Conservation (phyloP, 1,140 invertebrate species). For the Prorops nasuta region DNA sequence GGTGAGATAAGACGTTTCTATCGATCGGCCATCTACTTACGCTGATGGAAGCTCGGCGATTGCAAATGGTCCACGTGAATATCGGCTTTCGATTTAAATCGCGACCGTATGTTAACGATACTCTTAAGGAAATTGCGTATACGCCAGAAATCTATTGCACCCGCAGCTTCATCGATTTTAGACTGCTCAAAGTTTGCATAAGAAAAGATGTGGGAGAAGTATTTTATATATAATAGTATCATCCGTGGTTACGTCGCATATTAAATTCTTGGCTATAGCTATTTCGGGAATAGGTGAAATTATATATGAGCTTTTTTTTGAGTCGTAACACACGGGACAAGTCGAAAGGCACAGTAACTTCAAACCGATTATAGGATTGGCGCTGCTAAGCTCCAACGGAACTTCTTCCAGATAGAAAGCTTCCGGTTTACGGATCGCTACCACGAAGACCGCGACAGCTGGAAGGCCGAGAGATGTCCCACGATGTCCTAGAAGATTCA, state of each 20-base stretch:
- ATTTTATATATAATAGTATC: too few species aligned
- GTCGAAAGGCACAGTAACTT: too few species aligned
- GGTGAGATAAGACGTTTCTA: too few species aligned
- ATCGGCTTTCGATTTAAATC: slow-evolving; percentile 13
- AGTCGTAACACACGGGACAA: too few species aligned
- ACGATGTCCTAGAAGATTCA: slow-evolving; percentile 38
- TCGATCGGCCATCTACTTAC: slow-evolving; percentile 16
- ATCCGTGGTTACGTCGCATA: too few species aligned
- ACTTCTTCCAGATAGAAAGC: slow-evolving; percentile 45
- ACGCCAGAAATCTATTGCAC: slow-evolving; percentile 1
- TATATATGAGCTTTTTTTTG: too few species aligned
- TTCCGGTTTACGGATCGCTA: slow-evolving; percentile 41
- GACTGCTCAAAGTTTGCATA: too few species aligned
- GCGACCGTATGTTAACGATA: slow-evolving; percentile 13
- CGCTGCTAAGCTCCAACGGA: slow-evolving; percentile 22
- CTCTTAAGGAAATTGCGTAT: slow-evolving; percentile 23
- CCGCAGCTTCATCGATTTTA: neutral
- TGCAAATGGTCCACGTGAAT: slow-evolving; percentile 16
- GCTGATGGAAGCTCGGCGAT: slow-evolving; percentile 18
- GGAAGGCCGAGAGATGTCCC: slow-evolving; percentile 39
- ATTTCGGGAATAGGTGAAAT: too few species aligned
- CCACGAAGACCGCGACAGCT: slow-evolving; percentile 40
- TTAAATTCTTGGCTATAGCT: too few species aligned
- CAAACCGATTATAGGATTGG: slow-evolving; percentile 23
- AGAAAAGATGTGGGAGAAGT: too few species aligned